Conservation (phyloP, 37 sponge, comb jelly and placozoan genomes). For the Theonella swinhoei region DNA sequence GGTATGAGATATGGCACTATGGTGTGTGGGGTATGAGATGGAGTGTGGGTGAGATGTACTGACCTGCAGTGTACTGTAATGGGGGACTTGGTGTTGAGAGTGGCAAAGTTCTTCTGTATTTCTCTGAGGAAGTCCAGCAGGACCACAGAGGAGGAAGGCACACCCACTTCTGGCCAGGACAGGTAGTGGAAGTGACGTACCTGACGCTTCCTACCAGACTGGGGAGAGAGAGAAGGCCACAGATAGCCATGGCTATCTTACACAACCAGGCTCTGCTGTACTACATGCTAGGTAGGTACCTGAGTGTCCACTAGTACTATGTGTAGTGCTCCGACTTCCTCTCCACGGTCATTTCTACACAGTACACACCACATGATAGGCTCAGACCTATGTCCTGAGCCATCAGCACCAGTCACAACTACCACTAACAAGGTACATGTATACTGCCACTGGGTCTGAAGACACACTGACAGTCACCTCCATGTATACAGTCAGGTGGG, state of each 20-base stretch:
- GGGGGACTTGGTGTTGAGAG: constrained; percentile 54
- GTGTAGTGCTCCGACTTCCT: constrained; percentile 51
- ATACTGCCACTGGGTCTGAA: no score
- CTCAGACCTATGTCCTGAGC: constrained; percentile 9
- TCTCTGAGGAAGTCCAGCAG: constrained; percentile 88
- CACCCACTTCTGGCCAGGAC: constrained; percentile 84
- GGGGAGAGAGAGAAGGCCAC: no score
- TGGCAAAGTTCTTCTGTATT: constrained; percentile 73
- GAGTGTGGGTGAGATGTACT: no score
- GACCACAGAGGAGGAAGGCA: constrained; percentile 56
- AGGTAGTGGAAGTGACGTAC: constrained; percentile 87
- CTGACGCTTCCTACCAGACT: constrained; percentile 40
- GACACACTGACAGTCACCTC: no score
- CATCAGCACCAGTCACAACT: no score
- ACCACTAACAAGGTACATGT: no score
- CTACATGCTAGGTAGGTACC: constrained; percentile 4
- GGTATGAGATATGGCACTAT: no score
- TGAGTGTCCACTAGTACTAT: constrained; percentile 33
- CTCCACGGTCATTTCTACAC: constrained; percentile 58
- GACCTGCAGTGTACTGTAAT: constrained; percentile 86
- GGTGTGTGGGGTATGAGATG: no score
- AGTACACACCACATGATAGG: constrained; percentile 28
- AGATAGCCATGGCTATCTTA: no score
- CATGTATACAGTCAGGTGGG: no score
- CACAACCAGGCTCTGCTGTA: no score